Conservation (phyloP, 2,888 invertebrate genomes). For the Aphelenchoides bicaudatus region DNA sequence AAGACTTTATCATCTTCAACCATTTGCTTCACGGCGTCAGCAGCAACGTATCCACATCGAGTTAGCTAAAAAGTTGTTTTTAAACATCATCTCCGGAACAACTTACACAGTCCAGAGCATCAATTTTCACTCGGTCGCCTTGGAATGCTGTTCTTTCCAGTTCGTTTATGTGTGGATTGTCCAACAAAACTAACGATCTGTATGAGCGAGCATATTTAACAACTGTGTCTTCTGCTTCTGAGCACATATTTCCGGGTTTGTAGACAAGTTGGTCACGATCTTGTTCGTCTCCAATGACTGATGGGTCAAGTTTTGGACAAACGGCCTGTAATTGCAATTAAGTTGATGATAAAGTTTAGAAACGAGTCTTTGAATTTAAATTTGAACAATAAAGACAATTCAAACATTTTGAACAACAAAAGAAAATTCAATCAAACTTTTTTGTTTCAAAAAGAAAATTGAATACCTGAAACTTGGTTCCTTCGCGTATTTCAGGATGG, state of each 20-base stretch:
- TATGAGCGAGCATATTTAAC: conserved; percentile 35
- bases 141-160: conserved; percentile 47
- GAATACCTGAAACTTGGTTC: conserved; percentile 66
- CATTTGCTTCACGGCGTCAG: conserved; percentile 77
- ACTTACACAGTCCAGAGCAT: conserved; percentile 45
- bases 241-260: conserved; percentile 44
- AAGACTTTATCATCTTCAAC: conserved; percentile 36
- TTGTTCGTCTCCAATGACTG: conserved; percentile 43
- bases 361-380: too few species aligned
- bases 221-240: conserved; percentile 36
- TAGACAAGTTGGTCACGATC: conserved; percentile 57
- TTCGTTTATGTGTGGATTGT: conserved; percentile 37
- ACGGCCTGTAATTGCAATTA: conserved; percentile 16
- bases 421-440: too few species aligned
- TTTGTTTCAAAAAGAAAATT: conserved; percentile 12
- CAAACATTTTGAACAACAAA: conserved; percentile 9
- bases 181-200: conserved; percentile 41
- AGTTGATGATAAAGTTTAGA: too few species aligned
- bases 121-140: conserved; percentile 49
- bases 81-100: not conserved
- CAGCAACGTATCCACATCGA: conserved; percentile 91
- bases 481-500: conserved; percentile 68
- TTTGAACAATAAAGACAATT: too few species aligned
- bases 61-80: conserved; percentile 70
- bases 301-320: conserved; percentile 13